Evolutionary conservation across 2,888 invertebrate genomes (phyloP).

Genomic region (Plebejus argus): DNA sequence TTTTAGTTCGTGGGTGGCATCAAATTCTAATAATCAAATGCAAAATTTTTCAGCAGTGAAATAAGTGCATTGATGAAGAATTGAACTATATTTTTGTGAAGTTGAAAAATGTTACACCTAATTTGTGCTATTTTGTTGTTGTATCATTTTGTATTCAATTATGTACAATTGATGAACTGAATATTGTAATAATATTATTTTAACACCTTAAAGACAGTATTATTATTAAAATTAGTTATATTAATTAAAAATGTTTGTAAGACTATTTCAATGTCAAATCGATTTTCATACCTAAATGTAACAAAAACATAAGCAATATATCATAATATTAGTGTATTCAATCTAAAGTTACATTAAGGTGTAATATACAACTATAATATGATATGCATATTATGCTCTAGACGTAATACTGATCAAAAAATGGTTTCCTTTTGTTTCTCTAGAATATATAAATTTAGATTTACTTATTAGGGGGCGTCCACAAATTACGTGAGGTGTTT

Average conservation of each 20-base stretch:
- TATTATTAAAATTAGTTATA: constrained; percentile 15
- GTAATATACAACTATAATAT: constrained; percentile 21
- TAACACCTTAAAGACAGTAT: constrained; percentile 20
- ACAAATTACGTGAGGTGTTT: too few species aligned
- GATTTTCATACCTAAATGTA: constrained; percentile 17
- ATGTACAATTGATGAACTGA: not conserved
- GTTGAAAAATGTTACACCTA: not conserved
- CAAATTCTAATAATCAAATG: constrained; percentile 90
- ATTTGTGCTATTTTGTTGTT: constrained; percentile 8
- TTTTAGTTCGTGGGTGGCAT: constrained; percentile 93
- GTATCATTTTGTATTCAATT: not conserved
- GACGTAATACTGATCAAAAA: not conserved
- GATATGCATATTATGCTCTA: constrained; percentile 20
- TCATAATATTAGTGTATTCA: constrained; percentile 28
- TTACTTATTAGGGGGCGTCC: too few species aligned
- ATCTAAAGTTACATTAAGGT: constrained; percentile 29
- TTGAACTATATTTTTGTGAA: constrained; percentile 21
- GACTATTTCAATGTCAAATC: not conserved
- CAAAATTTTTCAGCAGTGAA: constrained; percentile 91
- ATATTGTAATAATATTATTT: constrained; percentile 11
- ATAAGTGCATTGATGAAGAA: constrained; percentile 70
- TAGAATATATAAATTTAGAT: constrained; percentile 1
- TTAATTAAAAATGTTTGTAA: not conserved
- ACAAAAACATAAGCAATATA: constrained; percentile 31
- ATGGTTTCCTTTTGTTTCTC: constrained; percentile 3